Evolutionary conservation across 2,113 vertebrate species (phyloP).

Genomic region (Halichoeres trimaculatus): DNA sequence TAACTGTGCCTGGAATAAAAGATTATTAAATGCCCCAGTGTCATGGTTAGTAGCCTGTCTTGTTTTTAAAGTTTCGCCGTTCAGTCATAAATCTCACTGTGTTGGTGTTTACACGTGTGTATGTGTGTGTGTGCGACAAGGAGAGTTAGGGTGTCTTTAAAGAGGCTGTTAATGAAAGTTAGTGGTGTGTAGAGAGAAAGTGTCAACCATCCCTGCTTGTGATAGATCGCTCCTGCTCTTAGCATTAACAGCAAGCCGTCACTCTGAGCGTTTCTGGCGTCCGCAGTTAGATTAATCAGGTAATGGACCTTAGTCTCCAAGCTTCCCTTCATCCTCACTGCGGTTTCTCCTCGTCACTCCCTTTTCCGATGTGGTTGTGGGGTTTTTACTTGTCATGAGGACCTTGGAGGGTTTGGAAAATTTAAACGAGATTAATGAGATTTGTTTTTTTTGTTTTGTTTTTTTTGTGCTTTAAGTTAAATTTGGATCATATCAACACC

Average conservation of each 20-base stretch:
- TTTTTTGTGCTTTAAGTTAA: too few species aligned
- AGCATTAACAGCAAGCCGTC: constrained; percentile 60
- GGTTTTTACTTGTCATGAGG: not conserved
- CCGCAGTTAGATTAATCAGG: constrained; percentile 79
- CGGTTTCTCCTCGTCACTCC: constrained; percentile 48
- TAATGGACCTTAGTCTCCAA: constrained; percentile 60
- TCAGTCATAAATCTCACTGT: constrained; percentile 58
- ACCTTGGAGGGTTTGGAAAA: not conserved
- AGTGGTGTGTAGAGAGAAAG: constrained; percentile 57
- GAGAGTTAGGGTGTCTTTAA: constrained; percentile 37
- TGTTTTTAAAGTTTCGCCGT: constrained; percentile 49
- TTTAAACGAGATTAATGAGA: not conserved
- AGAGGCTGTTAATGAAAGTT: constrained; percentile 71
- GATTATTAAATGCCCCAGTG: constrained; percentile 43
- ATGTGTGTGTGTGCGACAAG: constrained; percentile 8
- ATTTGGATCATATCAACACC: too few species aligned
- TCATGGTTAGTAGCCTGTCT: constrained; percentile 45
- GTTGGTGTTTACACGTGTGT: constrained; percentile 12
- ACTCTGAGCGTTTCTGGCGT: constrained; percentile 76
- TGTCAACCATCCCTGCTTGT: constrained; percentile 48
- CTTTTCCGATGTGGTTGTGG: not conserved
- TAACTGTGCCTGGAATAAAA: constrained; percentile 52
- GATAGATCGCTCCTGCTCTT: constrained; percentile 66
- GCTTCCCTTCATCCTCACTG: not conserved
- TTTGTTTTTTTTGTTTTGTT: too few species aligned